phyloP scores from a whole-genome alignment of 1,140 invertebrate species.

The Theocolax elegans region DNA sequence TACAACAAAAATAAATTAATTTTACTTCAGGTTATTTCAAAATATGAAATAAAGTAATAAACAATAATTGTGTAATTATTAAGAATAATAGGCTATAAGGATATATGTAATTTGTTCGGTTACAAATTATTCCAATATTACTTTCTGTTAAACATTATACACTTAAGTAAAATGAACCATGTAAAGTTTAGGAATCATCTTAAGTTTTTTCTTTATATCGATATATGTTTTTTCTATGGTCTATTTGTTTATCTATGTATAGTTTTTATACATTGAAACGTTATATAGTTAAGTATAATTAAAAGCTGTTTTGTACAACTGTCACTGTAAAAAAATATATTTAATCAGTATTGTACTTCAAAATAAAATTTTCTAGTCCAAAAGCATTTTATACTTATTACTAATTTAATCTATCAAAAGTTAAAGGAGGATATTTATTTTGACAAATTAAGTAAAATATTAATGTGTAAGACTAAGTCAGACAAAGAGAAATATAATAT shows the following conservation, averaged over 20 bases:
- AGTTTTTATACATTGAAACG: background rate
- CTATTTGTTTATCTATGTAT: background rate
- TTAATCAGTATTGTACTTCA: constrained; percentile 22
- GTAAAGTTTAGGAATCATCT: background rate
- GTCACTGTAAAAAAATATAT: constrained; percentile 28
- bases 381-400: background rate
- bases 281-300: background rate
- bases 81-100: constrained; percentile 18
- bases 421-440: no score
- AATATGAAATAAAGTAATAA: constrained; percentile 10
- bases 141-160: background rate
- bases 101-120: constrained; percentile 4
- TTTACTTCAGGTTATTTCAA: constrained; percentile 14
- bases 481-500: no score
- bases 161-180: background rate
- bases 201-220: background rate
- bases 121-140: background rate
- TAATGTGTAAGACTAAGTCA: no score
- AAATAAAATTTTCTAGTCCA: constrained; percentile 37
- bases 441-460: no score
- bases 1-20: constrained; percentile 1
- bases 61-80: background rate
- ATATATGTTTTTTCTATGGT: background rate
- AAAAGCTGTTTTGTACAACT: constrained; percentile 3
- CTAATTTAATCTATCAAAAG: no score